phyloP scores from a whole-genome alignment of 1,140 invertebrate genomes.

The Argopecten irradians region DNA sequence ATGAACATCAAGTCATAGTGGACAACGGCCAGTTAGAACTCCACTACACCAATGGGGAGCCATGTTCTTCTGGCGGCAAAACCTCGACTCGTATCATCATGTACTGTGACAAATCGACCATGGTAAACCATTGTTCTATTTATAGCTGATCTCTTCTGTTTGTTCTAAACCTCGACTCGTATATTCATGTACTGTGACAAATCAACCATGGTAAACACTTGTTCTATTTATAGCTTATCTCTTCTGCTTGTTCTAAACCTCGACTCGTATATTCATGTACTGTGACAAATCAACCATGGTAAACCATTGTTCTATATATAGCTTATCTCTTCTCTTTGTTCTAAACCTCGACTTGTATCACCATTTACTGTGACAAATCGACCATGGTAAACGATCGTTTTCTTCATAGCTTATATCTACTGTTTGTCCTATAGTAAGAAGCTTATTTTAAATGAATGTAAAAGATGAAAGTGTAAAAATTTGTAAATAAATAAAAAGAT shows the following conservation, averaged over 20 bases:
- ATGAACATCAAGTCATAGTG: constrained; percentile 48
- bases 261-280: constrained; percentile 59
- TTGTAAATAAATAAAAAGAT: too few relatives aligned
- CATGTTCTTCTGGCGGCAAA: constrained; percentile 50
- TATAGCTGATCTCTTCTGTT: too few relatives aligned
- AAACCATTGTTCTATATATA: too few relatives aligned
- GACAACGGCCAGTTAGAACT: constrained; percentile 52
- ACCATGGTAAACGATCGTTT: too few relatives aligned
- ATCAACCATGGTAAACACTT: constrained; percentile 52
- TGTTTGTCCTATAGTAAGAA: too few relatives aligned
- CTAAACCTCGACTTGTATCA: constrained; percentile 57
- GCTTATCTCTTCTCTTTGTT: too few relatives aligned
- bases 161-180: constrained; percentile 54
- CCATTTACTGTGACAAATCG: constrained; percentile 56
- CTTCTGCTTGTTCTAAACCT: too few relatives aligned
- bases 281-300: constrained; percentile 57
- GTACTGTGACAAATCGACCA: constrained; percentile 52
- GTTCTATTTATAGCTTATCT: too few relatives aligned
- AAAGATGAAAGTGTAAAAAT: too few relatives aligned
- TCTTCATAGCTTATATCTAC: too few relatives aligned
- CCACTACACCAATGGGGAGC: constrained; percentile 63
- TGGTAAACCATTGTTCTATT: too few relatives aligned
- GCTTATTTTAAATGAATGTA: too few relatives aligned
- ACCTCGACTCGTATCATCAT: constrained; percentile 60
- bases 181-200: constrained; percentile 60